A percentile compares a stretch with the other conserved stretches of the same genome.
Evolutionary conservation across 2,888 invertebrate species (phyloP).

Genomic region (Drosophila engyochracea): DNA sequence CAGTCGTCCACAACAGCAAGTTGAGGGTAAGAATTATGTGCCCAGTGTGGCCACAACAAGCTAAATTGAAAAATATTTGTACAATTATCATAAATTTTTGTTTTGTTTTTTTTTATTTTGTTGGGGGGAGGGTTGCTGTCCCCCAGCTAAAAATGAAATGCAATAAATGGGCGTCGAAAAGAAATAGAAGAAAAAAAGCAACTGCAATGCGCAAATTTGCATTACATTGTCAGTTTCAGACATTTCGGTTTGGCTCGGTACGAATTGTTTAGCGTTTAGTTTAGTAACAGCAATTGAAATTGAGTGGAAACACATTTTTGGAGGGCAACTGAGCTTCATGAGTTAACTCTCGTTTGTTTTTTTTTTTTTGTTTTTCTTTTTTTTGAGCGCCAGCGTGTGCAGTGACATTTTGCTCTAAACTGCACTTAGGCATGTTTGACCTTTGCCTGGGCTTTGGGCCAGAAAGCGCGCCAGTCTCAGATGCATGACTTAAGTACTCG

Average conservation of each 20-base stretch:
- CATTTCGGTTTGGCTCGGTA: conserved; percentile 40
- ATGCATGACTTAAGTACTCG: conserved; percentile 52
- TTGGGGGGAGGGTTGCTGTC: conserved; percentile 7
- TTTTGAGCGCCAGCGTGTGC: conserved; percentile 73
- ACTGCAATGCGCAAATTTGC: conserved; percentile 75
- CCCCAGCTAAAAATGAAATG: conserved; percentile 31
- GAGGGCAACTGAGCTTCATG: conserved; percentile 3
- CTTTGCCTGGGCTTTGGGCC: conserved; percentile 55
- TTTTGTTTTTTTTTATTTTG: conserved; percentile 20
- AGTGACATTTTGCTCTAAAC: conserved; percentile 71
- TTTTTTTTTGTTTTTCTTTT: not conserved
- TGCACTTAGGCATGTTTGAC: conserved; percentile 75
- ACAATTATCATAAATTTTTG: conserved; percentile 57
- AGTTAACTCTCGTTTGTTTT: conserved; percentile 5
- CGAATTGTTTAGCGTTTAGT: conserved; percentile 24
- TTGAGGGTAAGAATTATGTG: conserved; percentile 8
- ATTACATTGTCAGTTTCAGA: conserved; percentile 16
- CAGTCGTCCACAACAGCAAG: not conserved
- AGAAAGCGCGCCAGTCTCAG: conserved; percentile 36
- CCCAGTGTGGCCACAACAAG: conserved; percentile 16
- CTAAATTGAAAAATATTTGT: conserved; percentile 53
- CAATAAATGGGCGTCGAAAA: conserved; percentile 51
- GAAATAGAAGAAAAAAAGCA: conserved; percentile 27
- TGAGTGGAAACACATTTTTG: conserved; percentile 72
- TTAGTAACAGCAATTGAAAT: conserved; percentile 66